Evolutionary conservation across 2,113 vertebrate species (phyloP), one percentile per base, ranked within the genome.

Genomic region (Mirounga angustirostris): DNA sequence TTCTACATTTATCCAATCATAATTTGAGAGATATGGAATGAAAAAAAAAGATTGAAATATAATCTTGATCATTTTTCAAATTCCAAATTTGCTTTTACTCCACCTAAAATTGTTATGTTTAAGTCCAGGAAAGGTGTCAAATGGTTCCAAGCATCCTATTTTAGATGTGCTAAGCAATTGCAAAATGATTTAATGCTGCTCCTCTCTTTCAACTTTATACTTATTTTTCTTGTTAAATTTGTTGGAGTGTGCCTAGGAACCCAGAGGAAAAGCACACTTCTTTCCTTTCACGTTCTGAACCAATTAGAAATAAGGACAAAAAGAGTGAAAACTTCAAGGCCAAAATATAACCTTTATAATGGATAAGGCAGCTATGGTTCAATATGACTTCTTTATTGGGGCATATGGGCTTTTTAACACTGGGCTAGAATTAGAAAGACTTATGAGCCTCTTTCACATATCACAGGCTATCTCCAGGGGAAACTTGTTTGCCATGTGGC

Each of bases 301-400:
- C 76, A 96, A 52, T 91, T 24, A 96, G 46, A 97, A 78, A 82
- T 71, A 61, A 96, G 69, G 93, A 74, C 7, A 79, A 90, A 96
- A 92, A 79, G 9, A 71, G 15, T 61, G n/a, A 90, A 86, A 81
- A 76, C 79, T 65, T 95, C 24, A 89, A 90, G 50, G 59, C 12
- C 74, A 83, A 71, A 88, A 87, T 63, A 79, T 30, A 79, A 92
- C 15, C 54, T 89, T 84, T 79, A 22, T 91, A 86, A 96, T 94
- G 86, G 26, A 28, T 85, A 91, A 91, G 82, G 40, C 58, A 79
- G 73, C 52, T 67, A 50, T 69, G 61, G 46, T 61, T 89, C 58
- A 83, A 24, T 87, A 30, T 79, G 40, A 30, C 56, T 91, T 80
- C 50, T 83, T 95, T 92, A 40, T 95, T 50, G 50, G 56, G 46